Base-by-base conservation (phyloP, 1,140 invertebrate genomes). In the Habropoda laboriosa region DNA sequence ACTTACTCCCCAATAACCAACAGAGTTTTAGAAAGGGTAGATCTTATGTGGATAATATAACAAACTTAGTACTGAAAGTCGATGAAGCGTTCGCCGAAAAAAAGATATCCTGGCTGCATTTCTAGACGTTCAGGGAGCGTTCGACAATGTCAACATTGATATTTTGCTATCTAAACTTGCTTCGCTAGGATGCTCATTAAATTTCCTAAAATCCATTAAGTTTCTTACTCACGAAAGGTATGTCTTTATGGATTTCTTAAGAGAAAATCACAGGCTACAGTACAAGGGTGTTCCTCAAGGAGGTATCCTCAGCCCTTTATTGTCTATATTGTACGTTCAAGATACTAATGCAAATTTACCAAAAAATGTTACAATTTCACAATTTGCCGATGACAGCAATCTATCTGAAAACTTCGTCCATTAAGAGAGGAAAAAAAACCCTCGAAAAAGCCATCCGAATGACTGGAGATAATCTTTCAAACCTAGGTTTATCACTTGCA, bases 341-440 rank as follows among this genome's bases (percentile, higher is more conserved):
- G n/a, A n/a, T n/a, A n/a, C n/a, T 42, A 49, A 53, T 6, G 38
- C n/a, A 40, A 60, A 73, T 35, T 8, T 82, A 21, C 32, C 12
- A 13, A 63, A 42, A 21, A 27, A 40, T 24, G 16, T 82, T 27
- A 49, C 24, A 71, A 53, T 70, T 7, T 79, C 64, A 45, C 49
- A 63, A 49, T 82, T 82, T 51, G 76, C 76, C 10, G 75, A 79
- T 53, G 49, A 82, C n/a, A 47, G 71, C 81, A 10, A 24, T 82
- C 2, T 82, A 71, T 16, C 3, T 61, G 0, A 73, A 73, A 61
- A 18, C 13, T 10, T 21, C 40, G 12, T 32, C 38, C n/a, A n/a
- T 8, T 1, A 24, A 35, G 8, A 24, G 53, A 38, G 49, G 8
- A 10, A 24, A 3, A 10, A 24, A 57, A 27, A 6, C 12, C 10